These are phyloP conservation scores for Labroides dimidiatus DNA, from an alignment of 2,797 vertebrate species.

Conservation along the genomic window DNA sequence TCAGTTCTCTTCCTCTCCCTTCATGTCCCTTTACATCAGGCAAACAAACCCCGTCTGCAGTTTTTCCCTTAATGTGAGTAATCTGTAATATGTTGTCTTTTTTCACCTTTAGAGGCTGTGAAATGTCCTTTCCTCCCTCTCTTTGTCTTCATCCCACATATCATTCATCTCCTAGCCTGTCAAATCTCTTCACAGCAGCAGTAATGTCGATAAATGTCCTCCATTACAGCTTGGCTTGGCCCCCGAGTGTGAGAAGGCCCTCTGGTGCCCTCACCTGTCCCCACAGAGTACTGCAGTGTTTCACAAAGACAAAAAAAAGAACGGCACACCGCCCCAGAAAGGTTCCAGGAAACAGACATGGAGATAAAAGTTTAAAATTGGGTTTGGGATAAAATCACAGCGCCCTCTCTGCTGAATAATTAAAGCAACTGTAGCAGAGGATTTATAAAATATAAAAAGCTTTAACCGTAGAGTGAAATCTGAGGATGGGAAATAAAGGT, in stretches of 20 bases:
- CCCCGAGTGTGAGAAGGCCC: slow-evolving; percentile 32
- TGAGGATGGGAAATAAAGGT: slow-evolving; percentile 1
- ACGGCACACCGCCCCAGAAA: neutral
- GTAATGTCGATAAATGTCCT: slow-evolving; percentile 31
- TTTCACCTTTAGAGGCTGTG: neutral
- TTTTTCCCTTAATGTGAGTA: neutral
- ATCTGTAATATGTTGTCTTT: too few species aligned
- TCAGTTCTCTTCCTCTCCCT: neutral
- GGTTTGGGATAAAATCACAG: slow-evolving; percentile 8
- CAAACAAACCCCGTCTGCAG: neutral
- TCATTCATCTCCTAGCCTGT: slow-evolving; percentile 17
- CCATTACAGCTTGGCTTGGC: slow-evolving; percentile 16
- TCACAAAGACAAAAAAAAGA: too few species aligned
- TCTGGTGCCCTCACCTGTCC: slow-evolving; percentile 63
- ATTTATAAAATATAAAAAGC: slow-evolving; percentile 20
- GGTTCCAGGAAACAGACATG: neutral
- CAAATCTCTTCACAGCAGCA: slow-evolving; percentile 27
- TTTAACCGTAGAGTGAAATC: slow-evolving; percentile 13
- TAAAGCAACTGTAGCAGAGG: neutral
- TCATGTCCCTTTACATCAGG: neutral
- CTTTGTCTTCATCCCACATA: neutral
- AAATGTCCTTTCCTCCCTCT: slow-evolving; percentile 10
- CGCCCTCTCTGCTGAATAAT: neutral
- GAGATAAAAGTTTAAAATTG: slow-evolving; percentile 9
- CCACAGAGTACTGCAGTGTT: slow-evolving; percentile 17